Evolutionary conservation across 53 echinoderm and acorn worm species (phyloP), one percentile per base, ranked within the genome.

Genomic region (Pentamera pediparva): DNA sequence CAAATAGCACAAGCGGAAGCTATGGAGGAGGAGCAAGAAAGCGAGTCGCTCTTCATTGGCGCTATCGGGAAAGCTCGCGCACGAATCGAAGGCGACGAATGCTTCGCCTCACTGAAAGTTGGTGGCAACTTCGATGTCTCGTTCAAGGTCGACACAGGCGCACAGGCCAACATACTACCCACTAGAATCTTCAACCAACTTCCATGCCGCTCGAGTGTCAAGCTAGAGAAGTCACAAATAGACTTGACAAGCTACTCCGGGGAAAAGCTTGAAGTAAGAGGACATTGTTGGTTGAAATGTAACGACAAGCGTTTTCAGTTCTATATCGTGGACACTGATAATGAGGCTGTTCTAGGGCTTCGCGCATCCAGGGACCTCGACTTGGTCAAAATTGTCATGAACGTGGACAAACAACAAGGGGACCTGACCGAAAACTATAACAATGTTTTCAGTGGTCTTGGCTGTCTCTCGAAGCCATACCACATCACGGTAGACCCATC

Each of bases 91-190:
- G n/a, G 0, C 26, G 61, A 61, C 17, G 61, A 33, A 30, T 61
- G 35, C 35, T 34, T 30, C 4, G 52, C 54, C 28, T 0, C 71
- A 74, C 63, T 75, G 30, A 52, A 19, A 3, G 49, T 82, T 22
- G 67, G 62, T 12, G 35, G 45, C 8, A 39, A 71, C n/a, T n/a
- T n/a, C n/a, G 25, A 45, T 17, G 43, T 78, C 19, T 40, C 70
- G 10, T 79, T 86, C 24, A 82, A 87, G 24, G 54, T 87, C 19
- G 87, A 86, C 34, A 75, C 69, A 24, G 83, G 88, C 57, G 75
- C 76, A 1, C 75, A 76, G 56, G 83, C 74, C 24, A 69, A 83
- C 61, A 58, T 88, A 28, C 58, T 83, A 34, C 71, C 83, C 3
- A 59, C 65, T 21, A 31, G 20, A 40, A 79, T 65, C 4, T 76